Evolutionary conservation across 2,888 invertebrate species (phyloP), one percentile per base, ranked within the genome.

Genomic region (Caenorhabditis imperialis): DNA sequence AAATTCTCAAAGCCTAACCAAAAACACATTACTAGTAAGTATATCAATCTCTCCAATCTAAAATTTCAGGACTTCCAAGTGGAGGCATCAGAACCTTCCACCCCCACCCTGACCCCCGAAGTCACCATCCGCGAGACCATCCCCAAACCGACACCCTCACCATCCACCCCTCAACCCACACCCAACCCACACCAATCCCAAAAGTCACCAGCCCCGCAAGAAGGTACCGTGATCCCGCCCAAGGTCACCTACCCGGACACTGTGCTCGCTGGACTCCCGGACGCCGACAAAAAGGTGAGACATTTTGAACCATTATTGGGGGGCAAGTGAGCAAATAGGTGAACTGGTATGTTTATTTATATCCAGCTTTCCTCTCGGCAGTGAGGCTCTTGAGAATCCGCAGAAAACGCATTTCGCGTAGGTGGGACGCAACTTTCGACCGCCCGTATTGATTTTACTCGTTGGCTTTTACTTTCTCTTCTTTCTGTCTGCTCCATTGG

Each of bases 91-190:
- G 79, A 79, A 18, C 75, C 77, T 22, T 77, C 77, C 8, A 81
- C 81, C 0, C 81, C 79, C 10, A 81, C 81, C 0, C 50, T 76
- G 5, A 75, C 78, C 16, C 79, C 79, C 33, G 79, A 77, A 44
- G 61, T 72, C n/a, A 79, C 79, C 3, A 69, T 79, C 54, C 50
- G 72, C 25, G 79, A 79, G 40, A 69, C 69, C 38, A 37, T 73
- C 42, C 73, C 79, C n/a, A 63, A 63, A 37, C 71, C 57, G 14
- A 67, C 53, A 10, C 51, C 61, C 20, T 47, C 67, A 6, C 61
- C 62, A 33, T 47, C 57, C 14, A 55, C 48, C 2, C 48, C n/a
- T n/a, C n/a, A n/a, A 69, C 69, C 38, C 37, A 71, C 42, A 71
- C 79, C n/a, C 58, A 63, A 37, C 71, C 57, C 8, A n/a, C n/a